Evolutionary conservation across 2,113 vertebrate species (phyloP).

Genomic region (Gymnobelideus leadbeateri): DNA sequence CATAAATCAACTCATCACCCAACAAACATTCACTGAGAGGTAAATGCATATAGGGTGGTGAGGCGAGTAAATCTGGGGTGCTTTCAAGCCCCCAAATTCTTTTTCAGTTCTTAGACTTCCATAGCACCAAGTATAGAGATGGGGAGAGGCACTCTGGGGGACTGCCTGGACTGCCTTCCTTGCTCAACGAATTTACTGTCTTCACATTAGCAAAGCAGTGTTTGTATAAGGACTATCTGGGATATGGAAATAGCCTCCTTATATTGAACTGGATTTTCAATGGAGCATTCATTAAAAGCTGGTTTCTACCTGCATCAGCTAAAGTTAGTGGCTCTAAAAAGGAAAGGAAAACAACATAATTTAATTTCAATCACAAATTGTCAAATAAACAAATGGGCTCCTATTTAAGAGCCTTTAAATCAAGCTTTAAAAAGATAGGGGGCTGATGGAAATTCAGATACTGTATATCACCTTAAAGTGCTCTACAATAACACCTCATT

Average conservation of each 20-base stretch:
- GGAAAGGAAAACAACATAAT: background rate
- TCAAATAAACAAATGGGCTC: background rate
- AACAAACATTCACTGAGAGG: background rate
- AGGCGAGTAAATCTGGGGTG: background rate
- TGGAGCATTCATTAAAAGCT: background rate
- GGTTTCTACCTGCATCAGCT: constrained; percentile 13
- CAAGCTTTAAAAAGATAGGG: constrained; percentile 12
- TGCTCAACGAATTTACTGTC: constrained; percentile 13
- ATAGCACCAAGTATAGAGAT: background rate
- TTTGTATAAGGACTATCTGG: background rate
- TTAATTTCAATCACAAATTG: constrained; percentile 1
- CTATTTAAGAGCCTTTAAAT: constrained; percentile 35
- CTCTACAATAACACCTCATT: background rate
- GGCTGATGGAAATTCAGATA: background rate
- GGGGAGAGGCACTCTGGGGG: background rate
- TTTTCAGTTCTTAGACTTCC: background rate
- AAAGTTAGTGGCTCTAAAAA: background rate
- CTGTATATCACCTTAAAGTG: background rate
- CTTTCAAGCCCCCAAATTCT: background rate
- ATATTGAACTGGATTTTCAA: constrained; percentile 5
- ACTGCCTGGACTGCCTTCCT: background rate
- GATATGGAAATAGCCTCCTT: background rate
- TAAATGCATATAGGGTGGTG: background rate
- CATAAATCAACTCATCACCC: background rate
- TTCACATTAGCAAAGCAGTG: constrained; percentile 19